Base-by-base conservation (phyloP, 2,113 vertebrate genomes). In the Tetraodon nigroviridis region DNA sequence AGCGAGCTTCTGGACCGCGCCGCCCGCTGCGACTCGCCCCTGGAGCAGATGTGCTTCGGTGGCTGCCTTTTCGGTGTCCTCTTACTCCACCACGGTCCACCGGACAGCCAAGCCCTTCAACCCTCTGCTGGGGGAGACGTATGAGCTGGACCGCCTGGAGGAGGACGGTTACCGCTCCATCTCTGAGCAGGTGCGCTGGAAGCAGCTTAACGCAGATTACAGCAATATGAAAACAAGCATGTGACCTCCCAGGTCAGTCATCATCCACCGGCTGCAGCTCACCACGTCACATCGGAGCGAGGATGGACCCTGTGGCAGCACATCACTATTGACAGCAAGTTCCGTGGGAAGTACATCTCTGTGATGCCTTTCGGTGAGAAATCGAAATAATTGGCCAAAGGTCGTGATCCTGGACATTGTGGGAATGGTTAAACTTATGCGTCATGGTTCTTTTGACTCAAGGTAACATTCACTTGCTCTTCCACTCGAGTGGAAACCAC, bases 271-370 rank as follows among this genome's bases (percentile, higher is more conserved):
- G 94, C 95, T 11, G 95, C 95, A 0, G 96, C 96, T 10, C 96
- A 97, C 79, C 91, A 98, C 0, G 95, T 95, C 55, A 88, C 86
- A 2, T 98, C 96, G 52, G 90, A 87, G 77, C 81, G 91, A 16
- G 96, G 96, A n/a, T 98, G 96, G 96, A 94, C 90, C 0, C 53
- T 98, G 68, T 95, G 95, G 95, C 96, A 98, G 88, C 92, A 98
- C 55, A 98, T 98, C 86, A 95, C 94, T 27, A 95, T 98, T 3
- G 92, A 96, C 67, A 98, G 96, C 93, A 98, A 98, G 84, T 98
- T 98, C 85, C 90, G 96, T 73, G 96, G 96, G 56, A 98, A 98
- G 87, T 97, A 98, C 79, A 93, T 98, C 79, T 98, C 95, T 58
- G 94, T 98, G 74, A 88, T 98, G 93, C 96, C 96, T 0, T 86